phyloP scores from a whole-genome alignment of 2,888 invertebrate species.

The Archips crataeganus region DNA sequence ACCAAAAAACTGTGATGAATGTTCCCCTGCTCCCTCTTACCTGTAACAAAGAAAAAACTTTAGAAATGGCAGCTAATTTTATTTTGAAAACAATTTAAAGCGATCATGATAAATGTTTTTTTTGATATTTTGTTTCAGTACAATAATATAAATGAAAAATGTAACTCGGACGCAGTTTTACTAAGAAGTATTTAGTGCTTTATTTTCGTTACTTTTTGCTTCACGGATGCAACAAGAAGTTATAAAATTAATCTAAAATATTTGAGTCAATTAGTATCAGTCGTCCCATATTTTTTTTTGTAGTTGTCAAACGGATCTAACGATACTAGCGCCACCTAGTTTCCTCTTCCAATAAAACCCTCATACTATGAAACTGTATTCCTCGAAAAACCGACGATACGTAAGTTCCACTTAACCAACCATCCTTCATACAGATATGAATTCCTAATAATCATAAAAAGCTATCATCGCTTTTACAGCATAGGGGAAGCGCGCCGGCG shows the following conservation, averaged over 20 bases:
- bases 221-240: too few species aligned
- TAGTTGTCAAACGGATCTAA: too few species aligned
- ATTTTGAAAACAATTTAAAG: not conserved
- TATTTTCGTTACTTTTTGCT: too few species aligned
- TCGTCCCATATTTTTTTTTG: too few species aligned
- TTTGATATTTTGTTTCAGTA: not conserved
- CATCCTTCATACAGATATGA: slow-evolving; percentile 5
- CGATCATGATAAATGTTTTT: slow-evolving; percentile 3
- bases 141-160: not conserved
- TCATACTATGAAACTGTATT: too few species aligned
- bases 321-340: too few species aligned
- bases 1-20: slow-evolving; percentile 34
- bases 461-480: slow-evolving; percentile 31
- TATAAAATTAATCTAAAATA: too few species aligned
- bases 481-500: slow-evolving; percentile 9
- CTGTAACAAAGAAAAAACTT: slow-evolving; percentile 28
- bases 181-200: too few species aligned
- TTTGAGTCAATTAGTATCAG: too few species aligned
- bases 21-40: slow-evolving; percentile 37
- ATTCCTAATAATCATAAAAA: slow-evolving; percentile 36
- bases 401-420: not conserved
- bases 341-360: too few species aligned
- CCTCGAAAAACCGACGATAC: not conserved
- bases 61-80: slow-evolving; percentile 12
- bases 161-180: too few species aligned